Evolutionary conservation across 2,113 vertebrate genomes (phyloP).

Genomic region (Entelurus aequoreus): DNA sequence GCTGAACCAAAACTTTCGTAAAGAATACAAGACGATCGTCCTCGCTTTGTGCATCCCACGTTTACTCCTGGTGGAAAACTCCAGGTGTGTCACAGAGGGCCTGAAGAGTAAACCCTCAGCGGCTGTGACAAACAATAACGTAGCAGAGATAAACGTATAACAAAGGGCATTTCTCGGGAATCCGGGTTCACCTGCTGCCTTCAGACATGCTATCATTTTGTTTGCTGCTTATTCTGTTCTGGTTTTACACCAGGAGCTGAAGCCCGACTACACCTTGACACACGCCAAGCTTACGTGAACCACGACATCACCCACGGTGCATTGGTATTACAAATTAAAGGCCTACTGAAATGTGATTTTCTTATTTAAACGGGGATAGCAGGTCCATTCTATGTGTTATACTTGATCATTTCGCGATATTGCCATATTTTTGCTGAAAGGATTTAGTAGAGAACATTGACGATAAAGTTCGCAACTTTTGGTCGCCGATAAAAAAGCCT

Average conservation of each 20-base stretch:
- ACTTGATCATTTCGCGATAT: too few relatives aligned
- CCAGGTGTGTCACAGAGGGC: constrained; percentile 62
- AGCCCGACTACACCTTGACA: not conserved
- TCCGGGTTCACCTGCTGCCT: constrained; percentile 49
- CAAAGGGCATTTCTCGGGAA: constrained; percentile 8
- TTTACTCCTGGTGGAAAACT: constrained; percentile 57
- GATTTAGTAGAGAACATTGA: too few relatives aligned
- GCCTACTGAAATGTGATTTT: too few relatives aligned
- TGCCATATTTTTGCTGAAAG: too few relatives aligned
- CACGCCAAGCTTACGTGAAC: not conserved
- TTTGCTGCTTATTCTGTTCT: not conserved
- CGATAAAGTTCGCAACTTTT: too few relatives aligned
- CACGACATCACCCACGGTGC: not conserved
- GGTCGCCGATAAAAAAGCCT: too few relatives aligned
- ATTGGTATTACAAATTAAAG: not conserved
- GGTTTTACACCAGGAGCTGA: not conserved
- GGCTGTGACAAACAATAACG: constrained; percentile 59
- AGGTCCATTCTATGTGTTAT: too few relatives aligned
- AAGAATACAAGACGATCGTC: constrained; percentile 69
- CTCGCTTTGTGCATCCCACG: constrained; percentile 59
- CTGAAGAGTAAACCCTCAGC: constrained; percentile 65
- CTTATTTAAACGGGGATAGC: too few relatives aligned
- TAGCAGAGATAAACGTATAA: constrained; percentile 64
- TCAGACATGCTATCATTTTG: constrained; percentile 25
- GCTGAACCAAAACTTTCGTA: constrained; percentile 69